These are phyloP conservation scores for Cheiracanthium punctorium DNA, from an alignment of 2,888 invertebrate genomes.

Conservation along the genomic window DNA sequence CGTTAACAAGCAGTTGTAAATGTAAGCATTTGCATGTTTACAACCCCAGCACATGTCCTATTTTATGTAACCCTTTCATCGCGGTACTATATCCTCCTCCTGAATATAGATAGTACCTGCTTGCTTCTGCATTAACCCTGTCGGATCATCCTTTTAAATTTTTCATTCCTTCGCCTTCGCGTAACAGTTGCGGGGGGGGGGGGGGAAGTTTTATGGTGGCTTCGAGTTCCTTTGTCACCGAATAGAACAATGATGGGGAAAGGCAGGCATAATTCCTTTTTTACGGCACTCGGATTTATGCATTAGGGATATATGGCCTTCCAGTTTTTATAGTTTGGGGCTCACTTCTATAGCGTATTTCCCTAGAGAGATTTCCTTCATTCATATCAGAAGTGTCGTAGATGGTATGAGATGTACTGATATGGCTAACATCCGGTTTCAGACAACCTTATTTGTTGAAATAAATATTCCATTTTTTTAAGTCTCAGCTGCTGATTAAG, in stretches of 20 bases:
- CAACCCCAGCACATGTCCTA: too few species aligned
- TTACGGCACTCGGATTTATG: slow-evolving; percentile 1
- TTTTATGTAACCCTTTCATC: too few species aligned
- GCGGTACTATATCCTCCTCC: too few species aligned
- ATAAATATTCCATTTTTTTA: too few species aligned
- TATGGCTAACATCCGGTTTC: too few species aligned
- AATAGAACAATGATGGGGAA: neutral
- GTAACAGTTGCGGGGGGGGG: neutral
- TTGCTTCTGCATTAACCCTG: neutral
- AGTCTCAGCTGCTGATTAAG: too few species aligned
- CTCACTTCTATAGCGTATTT: neutral
- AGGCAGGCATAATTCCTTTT: neutral
- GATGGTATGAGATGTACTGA: too few species aligned
- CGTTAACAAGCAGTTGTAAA: too few species aligned
- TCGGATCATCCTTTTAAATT: neutral
- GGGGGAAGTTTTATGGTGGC: neutral
- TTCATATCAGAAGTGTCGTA: neutral
- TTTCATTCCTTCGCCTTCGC: neutral
- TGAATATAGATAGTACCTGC: too few species aligned
- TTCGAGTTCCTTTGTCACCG: neutral
- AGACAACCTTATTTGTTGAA: too few species aligned
- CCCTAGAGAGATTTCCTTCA: neutral
- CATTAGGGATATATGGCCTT: neutral
- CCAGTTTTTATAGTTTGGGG: neutral
- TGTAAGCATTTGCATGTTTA: too few species aligned